Conservation (phyloP, 2,797 vertebrate genomes). For the Etheostoma perlongum region DNA sequence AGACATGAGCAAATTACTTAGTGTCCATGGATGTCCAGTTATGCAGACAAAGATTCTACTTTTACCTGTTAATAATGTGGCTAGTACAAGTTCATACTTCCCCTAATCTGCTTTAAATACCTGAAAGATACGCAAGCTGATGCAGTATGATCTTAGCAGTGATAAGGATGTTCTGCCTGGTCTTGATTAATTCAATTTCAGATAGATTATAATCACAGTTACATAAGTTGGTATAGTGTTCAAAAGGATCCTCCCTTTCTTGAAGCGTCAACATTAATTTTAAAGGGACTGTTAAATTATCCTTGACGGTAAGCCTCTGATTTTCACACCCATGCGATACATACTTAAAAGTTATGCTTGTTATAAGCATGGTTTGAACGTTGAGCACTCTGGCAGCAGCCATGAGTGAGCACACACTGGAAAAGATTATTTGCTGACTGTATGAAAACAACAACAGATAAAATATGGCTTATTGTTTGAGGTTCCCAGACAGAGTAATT, state of each 20-base stretch:
- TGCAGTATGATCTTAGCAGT: not conserved
- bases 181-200: constrained; percentile 6
- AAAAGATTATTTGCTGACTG: constrained; percentile 38
- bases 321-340: constrained; percentile 49
- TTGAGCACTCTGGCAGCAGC: not conserved
- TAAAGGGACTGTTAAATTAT: constrained; percentile 38
- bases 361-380: constrained; percentile 1
- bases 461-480: constrained; percentile 51
- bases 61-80: not conserved
- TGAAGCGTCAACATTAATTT: constrained; percentile 28
- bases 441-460: constrained; percentile 43
- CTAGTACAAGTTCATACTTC: constrained; percentile 16
- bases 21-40: not conserved
- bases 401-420: constrained; percentile 7
- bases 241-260: not conserved
- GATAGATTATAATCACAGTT: not conserved
- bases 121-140: constrained; percentile 14
- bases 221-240: not conserved
- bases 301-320: constrained; percentile 24
- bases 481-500: constrained; percentile 51
- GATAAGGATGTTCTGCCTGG: constrained; percentile 17
- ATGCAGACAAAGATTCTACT: constrained; percentile 8
- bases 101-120: constrained; percentile 6
- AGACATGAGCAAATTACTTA: constrained; percentile 17
- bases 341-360: constrained; percentile 23